Conservation (phyloP, 2,888 invertebrate species). For the Neuroscelio doddi region DNA sequence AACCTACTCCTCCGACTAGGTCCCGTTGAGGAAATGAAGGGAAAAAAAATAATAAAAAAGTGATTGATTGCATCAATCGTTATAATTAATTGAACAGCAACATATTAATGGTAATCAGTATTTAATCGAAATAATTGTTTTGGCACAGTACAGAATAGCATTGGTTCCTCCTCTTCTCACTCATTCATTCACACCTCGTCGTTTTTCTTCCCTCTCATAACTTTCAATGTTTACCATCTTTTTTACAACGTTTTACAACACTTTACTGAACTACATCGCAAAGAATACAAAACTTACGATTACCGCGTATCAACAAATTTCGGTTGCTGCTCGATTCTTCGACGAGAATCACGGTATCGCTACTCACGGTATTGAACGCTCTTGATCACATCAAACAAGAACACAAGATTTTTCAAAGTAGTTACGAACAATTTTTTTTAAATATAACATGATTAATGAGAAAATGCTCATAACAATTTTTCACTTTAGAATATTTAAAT, state of each 20-base stretch:
- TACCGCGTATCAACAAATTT: constrained; percentile 11
- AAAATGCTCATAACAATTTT: too few relatives aligned
- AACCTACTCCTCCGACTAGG: too few relatives aligned
- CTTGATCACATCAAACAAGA: constrained; percentile 14
- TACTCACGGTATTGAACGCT: background rate
- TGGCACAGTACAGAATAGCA: constrained; percentile 62
- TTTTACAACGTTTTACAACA: constrained; percentile 8
- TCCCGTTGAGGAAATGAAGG: too few relatives aligned
- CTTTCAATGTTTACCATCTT: background rate
- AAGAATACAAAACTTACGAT: constrained; percentile 17
- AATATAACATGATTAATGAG: too few relatives aligned
- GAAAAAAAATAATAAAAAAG: too few relatives aligned
- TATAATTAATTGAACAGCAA: too few relatives aligned
- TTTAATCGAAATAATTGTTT: constrained; percentile 52
- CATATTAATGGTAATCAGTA: background rate
- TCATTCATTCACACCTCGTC: constrained; percentile 8
- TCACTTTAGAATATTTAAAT: too few relatives aligned
- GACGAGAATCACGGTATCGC: constrained; percentile 8
- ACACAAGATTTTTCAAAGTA: too few relatives aligned
- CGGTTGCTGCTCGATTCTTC: constrained; percentile 9
- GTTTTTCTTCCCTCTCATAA: background rate
- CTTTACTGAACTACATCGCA: constrained; percentile 22
- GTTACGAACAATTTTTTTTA: too few relatives aligned
- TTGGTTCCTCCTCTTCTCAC: constrained; percentile 44
- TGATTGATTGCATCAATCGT: too few relatives aligned